A percentile compares a stretch with the other conserved stretches of the same genome.
phyloP scores from a whole-genome alignment of 2,888 invertebrate genomes.

The Drosophila mettleri region DNA sequence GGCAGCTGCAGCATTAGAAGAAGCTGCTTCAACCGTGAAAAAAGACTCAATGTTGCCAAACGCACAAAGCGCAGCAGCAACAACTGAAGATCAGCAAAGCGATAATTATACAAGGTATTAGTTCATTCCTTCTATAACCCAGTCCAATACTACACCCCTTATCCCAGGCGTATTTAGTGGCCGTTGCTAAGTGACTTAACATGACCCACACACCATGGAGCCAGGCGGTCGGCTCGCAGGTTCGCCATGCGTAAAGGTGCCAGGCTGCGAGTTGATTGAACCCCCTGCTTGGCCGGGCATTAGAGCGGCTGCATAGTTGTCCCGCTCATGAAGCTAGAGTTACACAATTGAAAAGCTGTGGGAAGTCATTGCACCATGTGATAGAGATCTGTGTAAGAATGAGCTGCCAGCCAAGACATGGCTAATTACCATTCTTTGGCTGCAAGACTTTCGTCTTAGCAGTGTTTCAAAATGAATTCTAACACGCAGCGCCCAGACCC shows the following conservation, averaged over 20 bases:
- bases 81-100: slow-evolving; percentile 72
- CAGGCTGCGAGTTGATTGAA: slow-evolving; percentile 71
- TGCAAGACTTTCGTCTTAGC: slow-evolving; percentile 59
- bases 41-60: slow-evolving; percentile 66
- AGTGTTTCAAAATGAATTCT: slow-evolving; percentile 79
- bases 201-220: slow-evolving; percentile 59
- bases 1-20: slow-evolving; percentile 46
- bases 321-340: slow-evolving; percentile 34
- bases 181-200: slow-evolving; percentile 68
- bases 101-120: slow-evolving; percentile 79
- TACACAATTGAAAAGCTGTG: slow-evolving; percentile 69
- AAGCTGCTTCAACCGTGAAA: slow-evolving; percentile 48
- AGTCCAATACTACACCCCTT: background rate
- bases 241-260: slow-evolving; percentile 83
- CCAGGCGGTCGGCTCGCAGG: slow-evolving; percentile 22
- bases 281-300: slow-evolving; percentile 51
- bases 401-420: slow-evolving; percentile 41
- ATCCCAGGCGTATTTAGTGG: slow-evolving; percentile 43
- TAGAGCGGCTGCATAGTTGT: slow-evolving; percentile 14
- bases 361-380: slow-evolving; percentile 66
- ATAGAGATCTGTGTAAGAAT: slow-evolving; percentile 58
- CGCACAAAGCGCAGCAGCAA: slow-evolving; percentile 40
- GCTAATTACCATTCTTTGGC: slow-evolving; percentile 75
- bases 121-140: slow-evolving; percentile 44
- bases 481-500: slow-evolving; percentile 56